phyloP scores from a whole-genome alignment of 2,113 vertebrate species.

The Micromys minutus region DNA sequence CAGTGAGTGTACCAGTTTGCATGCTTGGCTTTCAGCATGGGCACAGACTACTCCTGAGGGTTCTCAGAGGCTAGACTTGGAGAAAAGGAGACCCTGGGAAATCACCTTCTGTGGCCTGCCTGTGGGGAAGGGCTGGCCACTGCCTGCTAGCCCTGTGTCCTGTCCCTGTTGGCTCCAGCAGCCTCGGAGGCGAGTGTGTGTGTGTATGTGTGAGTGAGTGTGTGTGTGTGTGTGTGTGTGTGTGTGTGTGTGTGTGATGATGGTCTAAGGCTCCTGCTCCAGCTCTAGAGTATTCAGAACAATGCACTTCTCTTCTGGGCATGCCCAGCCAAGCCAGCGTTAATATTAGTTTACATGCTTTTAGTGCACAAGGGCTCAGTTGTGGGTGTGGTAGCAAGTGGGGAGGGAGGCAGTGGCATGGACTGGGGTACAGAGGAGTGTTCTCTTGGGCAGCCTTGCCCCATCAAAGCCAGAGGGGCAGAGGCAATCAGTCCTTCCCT shows the following conservation, averaged over 20 bases:
- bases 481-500: background rate
- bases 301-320: conserved; percentile 61
- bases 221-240: background rate
- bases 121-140: accelerated
- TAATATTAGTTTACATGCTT: conserved; percentile 66
- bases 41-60: background rate
- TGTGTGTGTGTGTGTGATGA: background rate
- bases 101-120: background rate
- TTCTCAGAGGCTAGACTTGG: background rate
- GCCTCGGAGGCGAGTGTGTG: background rate
- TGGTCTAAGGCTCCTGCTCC: background rate
- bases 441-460: background rate
- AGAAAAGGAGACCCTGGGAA: background rate
- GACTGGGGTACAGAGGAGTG: background rate
- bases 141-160: background rate
- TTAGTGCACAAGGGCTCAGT: background rate
- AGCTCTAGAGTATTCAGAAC: conserved; percentile 53
- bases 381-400: background rate
- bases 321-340: conserved; percentile 51
- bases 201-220: background rate
- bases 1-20: too few species aligned
- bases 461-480: background rate
- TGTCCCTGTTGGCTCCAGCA: background rate
- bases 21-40: background rate
- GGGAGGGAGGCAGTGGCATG: background rate